Evolutionary conservation across 2,888 invertebrate genomes (phyloP), one percentile per base, ranked within the genome.

Genomic region (Nemurella pictetii): DNA sequence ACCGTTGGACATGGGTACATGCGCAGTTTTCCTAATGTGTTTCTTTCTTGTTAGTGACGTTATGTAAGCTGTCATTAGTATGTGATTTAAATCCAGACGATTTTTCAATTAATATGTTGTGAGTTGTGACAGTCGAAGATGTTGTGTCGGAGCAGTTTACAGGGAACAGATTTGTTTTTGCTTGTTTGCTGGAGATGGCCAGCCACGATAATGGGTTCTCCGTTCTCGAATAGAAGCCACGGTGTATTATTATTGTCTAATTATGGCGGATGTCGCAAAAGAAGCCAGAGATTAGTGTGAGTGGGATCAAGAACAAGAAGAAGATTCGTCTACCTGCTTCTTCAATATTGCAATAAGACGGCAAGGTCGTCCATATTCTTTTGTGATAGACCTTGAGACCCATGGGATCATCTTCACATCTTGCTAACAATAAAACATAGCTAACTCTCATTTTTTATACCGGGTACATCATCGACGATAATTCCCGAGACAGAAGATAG

Each of bases 351-450:
- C 80, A 30, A 80, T 28, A 80, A 80, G n/a, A 28, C 80, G 26
- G 29, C 80, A 80, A 80, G 80, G 80, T 80, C 80, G 80, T 30
- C 30, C 80, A 20, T 80, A 80, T 80, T 80, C 80, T 80, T 80
- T 80, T 80, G 80, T 80, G 80, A 15, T 5, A n/a, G 80, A 30
- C 80, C 80, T 80, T 80, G 80, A 80, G 32, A 80, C n/a, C 80
- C 80, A 80, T 80, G 80, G 80, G 80, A 80, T 80, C 80, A 80
- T 80, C 80, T 80, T 80, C 80, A 26, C 4, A 80, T 80, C 80
- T 80, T 80, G n/a, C 80, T 20, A 75, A 75, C 75, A 75, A 75
- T 75, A 75, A 75, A 75, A 75, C 26, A 75, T 75, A 75, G 28
- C 75, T 28, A 55, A 55, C 55, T 55, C 55, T 55, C 55, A 55